Base-by-base conservation (phyloP, 1,140 invertebrate species). In the Lepidostoma basale region DNA sequence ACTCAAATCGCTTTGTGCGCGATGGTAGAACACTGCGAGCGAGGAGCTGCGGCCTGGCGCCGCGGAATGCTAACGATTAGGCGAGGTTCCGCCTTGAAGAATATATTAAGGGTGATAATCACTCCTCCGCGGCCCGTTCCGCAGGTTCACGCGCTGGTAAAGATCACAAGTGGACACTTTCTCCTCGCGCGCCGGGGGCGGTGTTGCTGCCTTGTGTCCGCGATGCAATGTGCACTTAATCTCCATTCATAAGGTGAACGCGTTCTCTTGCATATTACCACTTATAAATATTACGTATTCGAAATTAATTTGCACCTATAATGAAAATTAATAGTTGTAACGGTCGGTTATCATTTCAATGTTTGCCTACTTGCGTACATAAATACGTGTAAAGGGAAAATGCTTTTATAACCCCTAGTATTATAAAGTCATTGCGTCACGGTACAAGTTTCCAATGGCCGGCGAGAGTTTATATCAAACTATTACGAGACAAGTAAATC, bases 221-320 rank as follows among this genome's bases (percentile, higher is more conserved):
- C 28, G 28, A 54, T 30, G 52, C 52, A 30, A n/a, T 56, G n/a
- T n/a, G 52, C 52, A 20, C 8, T 14, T 28, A 30, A 28, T 8
- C 52, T 30, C 25, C 52, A 18, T 30, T n/a, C 16, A 30, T 20
- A 56, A 56, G 52, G 52, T 56, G 52, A 56, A 56, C 52, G 52
- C 52, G 52, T 30, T 56, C 33, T n/a, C 16, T 56, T 56, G 49
- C 49, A 54, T 14, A 25, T 54, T 54, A 30, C 52, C 25, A 25
- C n/a, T 14, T 16, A 12, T 6, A 20, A n/a, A 54, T 54, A 33
- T 28, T 26, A 16, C 49, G 23, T 54, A 28, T 10, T 54, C 28
- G 22, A 47, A 36, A 1, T 47, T 47, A 20, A 12, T 36, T n/a
- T 47, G 18, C 1, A 49, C 45, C 10, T 49, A 12, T 23, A 49